Base-by-base conservation (phyloP, 2,797 vertebrate species). In the Danio aesculapii region DNA sequence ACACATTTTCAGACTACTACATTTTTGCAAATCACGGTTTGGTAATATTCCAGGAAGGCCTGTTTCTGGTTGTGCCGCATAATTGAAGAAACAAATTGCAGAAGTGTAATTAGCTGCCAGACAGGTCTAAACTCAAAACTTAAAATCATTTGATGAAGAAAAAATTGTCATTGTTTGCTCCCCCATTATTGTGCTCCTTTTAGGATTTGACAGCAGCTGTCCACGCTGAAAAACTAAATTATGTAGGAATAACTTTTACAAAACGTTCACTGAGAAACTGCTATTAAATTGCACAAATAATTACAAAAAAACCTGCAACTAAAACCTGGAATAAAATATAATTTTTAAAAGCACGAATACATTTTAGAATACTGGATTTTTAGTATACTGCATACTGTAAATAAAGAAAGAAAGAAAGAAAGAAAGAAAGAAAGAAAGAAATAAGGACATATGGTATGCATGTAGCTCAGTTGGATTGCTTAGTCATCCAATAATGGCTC, bases 1-100 rank as follows among this genome's bases (percentile, higher is more conserved):
- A 47, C 57, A 49, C 44, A 61, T 67, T 67, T 57, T 14, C 6
- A 55, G 21, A 39, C 50, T 30, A 7, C 21, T 52, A 11, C 39
- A 41, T 67, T 67, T 67, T 16, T 30, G 39, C 14, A 57, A 77
- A 52, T 75, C 16, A 14, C 19, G n/a, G 8, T 21, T 76, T 43
- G 14, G 17, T 57, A 58, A 77, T 68, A 9, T 57, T 13, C 16
- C 50, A 55, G 12, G 8, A 12, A 66, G 30, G 41, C 46, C 9
- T 17, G 46, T 67, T 66, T 67, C 19, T 57, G 13, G 3, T 30
- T 47, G 41, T 46, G 21, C 1, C 3, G 21, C 16, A 7, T 12
- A 10, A 47, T 49, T 13, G 17, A 49, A 57, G 6, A 14, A 52
- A 63, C 73, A 41, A 41, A n/a, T 11, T 72, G 2, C 43, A 6